Evolutionary conservation across 2,888 invertebrate species (phyloP).

Genomic region (Cybosia mesomella): DNA sequence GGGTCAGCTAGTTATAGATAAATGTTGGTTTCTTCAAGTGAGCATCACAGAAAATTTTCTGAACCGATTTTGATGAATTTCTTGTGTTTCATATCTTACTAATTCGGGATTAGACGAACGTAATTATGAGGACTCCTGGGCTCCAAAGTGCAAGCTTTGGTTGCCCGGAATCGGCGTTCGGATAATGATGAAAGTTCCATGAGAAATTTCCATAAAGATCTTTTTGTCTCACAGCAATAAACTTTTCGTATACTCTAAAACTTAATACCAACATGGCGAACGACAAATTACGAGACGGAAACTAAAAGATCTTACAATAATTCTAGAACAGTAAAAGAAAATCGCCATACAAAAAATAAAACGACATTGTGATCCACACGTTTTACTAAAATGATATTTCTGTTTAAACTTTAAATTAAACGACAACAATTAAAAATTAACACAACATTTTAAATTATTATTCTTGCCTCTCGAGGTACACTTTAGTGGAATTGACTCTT

Average conservation of each 20-base stretch:
- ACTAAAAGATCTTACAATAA: conserved; percentile 18
- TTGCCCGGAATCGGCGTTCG: too few species aligned
- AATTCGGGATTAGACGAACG: too few species aligned
- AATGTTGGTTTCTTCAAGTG: too few species aligned
- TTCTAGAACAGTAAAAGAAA: conserved; percentile 36
- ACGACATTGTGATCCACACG: conserved; percentile 25
- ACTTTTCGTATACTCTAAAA: not conserved
- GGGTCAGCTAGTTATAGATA: too few species aligned
- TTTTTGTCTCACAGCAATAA: not conserved
- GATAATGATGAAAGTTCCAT: not conserved
- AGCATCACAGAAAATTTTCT: too few species aligned
- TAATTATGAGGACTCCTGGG: too few species aligned
- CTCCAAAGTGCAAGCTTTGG: too few species aligned
- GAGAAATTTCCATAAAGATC: not conserved
- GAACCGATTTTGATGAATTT: too few species aligned
- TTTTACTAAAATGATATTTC: conserved; percentile 37
- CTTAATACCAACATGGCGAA: not conserved
- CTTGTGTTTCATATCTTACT: too few species aligned
- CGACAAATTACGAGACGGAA: not conserved
- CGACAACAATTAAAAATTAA: conserved; percentile 61
- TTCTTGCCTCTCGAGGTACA: conserved; percentile 55
- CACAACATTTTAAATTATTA: conserved; percentile 61
- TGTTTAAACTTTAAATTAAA: conserved; percentile 47
- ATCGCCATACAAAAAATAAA: conserved; percentile 24
- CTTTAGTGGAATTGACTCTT: conserved; percentile 61